Evolutionary conservation across 2,113 vertebrate species (phyloP), one percentile per base, ranked within the genome.

Genomic region (Promerops cafer): DNA sequence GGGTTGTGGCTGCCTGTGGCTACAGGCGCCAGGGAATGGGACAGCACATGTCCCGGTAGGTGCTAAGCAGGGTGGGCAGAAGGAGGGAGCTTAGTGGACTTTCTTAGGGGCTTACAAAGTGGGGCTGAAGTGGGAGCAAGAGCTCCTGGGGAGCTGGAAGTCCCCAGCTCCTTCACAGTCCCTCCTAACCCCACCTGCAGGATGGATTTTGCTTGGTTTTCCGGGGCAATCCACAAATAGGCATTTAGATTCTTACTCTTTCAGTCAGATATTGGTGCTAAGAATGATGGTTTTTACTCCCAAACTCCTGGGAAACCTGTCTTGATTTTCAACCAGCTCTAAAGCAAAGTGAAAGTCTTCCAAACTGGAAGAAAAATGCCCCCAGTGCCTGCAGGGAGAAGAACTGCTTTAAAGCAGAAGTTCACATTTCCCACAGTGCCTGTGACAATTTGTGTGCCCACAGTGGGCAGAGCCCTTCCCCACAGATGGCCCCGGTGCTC

Each of bases 11-110:
- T 78, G 61, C 56, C 61, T 6, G 56, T 4, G 13, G 60, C 69
- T 88, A 12, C 5, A 7, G 57, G 31, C 1, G 0, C 33, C 11
- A 1, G 42, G 63, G 45, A 59, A 26, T 3, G n/a, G 52, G 44
- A 24, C 16, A 45, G 39, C 20, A 53, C 27, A 61, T 28, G 21
- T 63, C 56, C n/a, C 57, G 7, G 15, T 11, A 39, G 52, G 66
- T 27, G 20, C 19, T 53, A 26, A 70, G 37, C n/a, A 35, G 61
- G 53, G 24, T 54, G 40, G 47, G 47, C 54, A 61, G 28, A 61
- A 79, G 24, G 40, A 79, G 15, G 24, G 39, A 28, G 11, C 10
- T n/a, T 53, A 11, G 28, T 54, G 24, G 30, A 70, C 8, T 39
- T 78, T 47, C 13, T n/a, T n/a, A 17, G 64, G 24, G 13, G 24